Evolutionary conservation across 2,113 vertebrate species (phyloP).

Genomic region (Rhadina sibilatrix): DNA sequence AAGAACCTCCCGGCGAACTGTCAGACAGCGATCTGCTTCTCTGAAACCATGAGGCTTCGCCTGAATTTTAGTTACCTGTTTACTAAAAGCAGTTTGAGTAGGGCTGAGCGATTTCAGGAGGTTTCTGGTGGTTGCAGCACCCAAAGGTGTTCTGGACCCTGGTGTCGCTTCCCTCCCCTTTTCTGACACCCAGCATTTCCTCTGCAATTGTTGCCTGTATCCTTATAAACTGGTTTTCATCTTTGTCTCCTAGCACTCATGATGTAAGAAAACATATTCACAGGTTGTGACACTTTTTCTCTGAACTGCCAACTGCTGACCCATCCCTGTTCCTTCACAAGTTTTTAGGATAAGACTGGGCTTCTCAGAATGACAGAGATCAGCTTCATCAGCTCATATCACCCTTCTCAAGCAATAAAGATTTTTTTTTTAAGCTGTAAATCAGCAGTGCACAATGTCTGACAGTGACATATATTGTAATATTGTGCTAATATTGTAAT

Average conservation of each 20-base stretch:
- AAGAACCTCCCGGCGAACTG: fast-evolving
- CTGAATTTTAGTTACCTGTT: background rate
- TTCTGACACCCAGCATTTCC: background rate
- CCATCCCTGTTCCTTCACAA: background rate
- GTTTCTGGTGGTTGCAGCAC: background rate
- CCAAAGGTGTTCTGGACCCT: background rate
- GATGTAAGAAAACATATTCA: background rate
- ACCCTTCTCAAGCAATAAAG: background rate
- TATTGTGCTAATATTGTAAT: background rate
- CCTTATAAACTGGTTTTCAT: background rate
- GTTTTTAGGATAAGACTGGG: background rate
- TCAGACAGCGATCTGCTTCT: background rate
- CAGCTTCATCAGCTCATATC: background rate
- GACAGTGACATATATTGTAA: background rate
- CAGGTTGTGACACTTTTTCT: background rate
- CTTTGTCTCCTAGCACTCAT: background rate
- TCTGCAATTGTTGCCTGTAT: background rate
- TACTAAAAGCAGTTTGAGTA: background rate
- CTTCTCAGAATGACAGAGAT: background rate
- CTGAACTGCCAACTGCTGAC: background rate
- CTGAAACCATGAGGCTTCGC: background rate
- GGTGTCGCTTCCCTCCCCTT: background rate
- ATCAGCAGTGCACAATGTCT: background rate
- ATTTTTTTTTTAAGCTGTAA: background rate
- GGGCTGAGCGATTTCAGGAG: background rate